A percentile compares a stretch with the other conserved stretches of the same genome.
Evolutionary conservation across 2,888 invertebrate genomes (phyloP).

Genomic region (Cotesia congregata): DNA sequence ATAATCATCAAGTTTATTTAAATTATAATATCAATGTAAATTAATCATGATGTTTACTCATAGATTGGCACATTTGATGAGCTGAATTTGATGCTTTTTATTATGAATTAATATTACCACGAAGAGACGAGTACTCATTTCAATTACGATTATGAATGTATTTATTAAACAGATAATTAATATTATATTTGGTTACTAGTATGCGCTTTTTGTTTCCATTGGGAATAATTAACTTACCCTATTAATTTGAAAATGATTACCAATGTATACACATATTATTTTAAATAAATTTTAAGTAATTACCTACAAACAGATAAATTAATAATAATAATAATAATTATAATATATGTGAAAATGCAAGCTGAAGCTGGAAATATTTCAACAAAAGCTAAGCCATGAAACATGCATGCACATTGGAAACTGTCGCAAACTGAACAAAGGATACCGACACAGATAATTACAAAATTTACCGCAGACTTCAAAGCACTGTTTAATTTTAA

Average conservation of each 20-base stretch:
- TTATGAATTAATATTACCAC: too few relatives aligned
- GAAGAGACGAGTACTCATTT: too few relatives aligned
- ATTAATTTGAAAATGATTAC: neutral
- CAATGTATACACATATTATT: neutral
- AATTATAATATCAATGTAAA: too few relatives aligned
- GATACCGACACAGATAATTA: neutral
- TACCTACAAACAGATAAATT: neutral
- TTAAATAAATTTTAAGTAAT: slow-evolving; percentile 17
- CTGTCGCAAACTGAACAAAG: neutral
- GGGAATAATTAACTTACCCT: neutral
- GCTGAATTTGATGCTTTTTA: too few relatives aligned
- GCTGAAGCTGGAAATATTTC: neutral
- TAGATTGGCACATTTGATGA: too few relatives aligned
- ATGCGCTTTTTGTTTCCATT: neutral
- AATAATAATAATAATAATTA: too few relatives aligned
- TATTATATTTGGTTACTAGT: neutral
- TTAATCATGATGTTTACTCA: too few relatives aligned
- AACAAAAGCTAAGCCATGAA: neutral
- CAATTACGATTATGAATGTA: too few relatives aligned
- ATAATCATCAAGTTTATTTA: too few relatives aligned
- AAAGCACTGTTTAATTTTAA: neutral
- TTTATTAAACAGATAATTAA: neutral
- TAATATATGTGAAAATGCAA: too few relatives aligned
- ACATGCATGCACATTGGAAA: neutral
- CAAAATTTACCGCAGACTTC: neutral